Evolutionary conservation across 1,140 invertebrate species (phyloP), one percentile per base, ranked within the genome.

Genomic region (Dendroctonus valens): DNA sequence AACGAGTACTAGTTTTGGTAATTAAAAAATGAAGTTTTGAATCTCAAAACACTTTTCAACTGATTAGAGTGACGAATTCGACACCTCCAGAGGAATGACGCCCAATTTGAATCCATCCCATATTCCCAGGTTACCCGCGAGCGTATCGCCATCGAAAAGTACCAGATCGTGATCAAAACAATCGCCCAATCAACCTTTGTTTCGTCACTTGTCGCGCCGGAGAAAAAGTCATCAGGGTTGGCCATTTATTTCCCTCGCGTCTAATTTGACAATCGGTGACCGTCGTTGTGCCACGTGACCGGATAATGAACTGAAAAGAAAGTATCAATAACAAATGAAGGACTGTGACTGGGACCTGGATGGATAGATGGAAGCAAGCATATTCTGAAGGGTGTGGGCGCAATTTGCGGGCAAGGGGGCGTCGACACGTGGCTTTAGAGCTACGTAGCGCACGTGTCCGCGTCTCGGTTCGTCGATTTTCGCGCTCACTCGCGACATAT

Each of bases 251-350:
- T 63, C 61, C 61, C 61, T 46, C 51, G 41, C 37, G 61, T 63
- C 51, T 63, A 63, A 63, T 63, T 63, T 63, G 61, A 63, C 61
- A 63, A 63, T 63, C 51, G 61, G 41, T 41, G 9, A 52, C 26
- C 51, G 52, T 42, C 61, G 51, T 58, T 63, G 48, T 38, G 70
- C 50, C 74, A 76, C 74, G 73, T 60, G 74, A 65, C 74, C 74
- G 74, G 74, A 76, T 76, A 76, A 76, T 76, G 73, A 76, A 76
- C 70, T 72, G 72, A 75, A 76, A 72, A 58, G 69, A 74, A 76
- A 76, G 72, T 74, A 76, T 76, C 74, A 76, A 76, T 76, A 76
- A 76, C 74, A 76, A 69, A 69, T 53, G 48, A 15, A 7, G 60
- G 69, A 73, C 41, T 68, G 69, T 72, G 67, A 66, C n/a, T 11